These are phyloP conservation scores for Psix sp. DNA, from an alignment of 1,140 invertebrate genomes.

Conservation along the genomic window DNA sequence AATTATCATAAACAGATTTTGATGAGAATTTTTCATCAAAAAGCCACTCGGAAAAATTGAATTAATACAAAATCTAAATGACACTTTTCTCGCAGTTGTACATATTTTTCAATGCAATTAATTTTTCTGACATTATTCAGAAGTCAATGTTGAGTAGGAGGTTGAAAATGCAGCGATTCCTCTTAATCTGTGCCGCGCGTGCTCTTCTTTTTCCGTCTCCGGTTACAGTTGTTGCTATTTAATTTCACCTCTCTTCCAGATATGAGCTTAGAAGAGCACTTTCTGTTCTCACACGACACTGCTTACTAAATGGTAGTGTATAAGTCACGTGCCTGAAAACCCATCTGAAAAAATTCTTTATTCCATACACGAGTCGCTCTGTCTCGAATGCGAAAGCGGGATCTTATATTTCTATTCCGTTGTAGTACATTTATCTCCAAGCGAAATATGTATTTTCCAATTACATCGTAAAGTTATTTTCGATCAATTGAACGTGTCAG, in stretches of 20 bases:
- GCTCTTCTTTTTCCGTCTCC: conserved; percentile 21
- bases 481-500: no score
- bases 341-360: conserved; percentile 47
- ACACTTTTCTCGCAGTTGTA: no score
- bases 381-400: conserved; percentile 28
- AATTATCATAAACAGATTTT: no score
- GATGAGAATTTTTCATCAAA: no score
- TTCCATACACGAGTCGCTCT: conserved; percentile 40
- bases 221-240: conserved; percentile 50
- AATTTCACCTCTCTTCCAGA: conserved; percentile 39
- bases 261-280: conserved; percentile 28
- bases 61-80: no score
- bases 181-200: conserved; percentile 33
- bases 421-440: conserved; percentile 46
- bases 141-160: conserved; percentile 28
- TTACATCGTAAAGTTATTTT: conserved; percentile 31
- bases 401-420: conserved; percentile 43
- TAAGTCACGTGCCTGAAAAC: conserved; percentile 42
- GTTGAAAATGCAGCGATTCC: conserved; percentile 55
- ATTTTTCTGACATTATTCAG: conserved; percentile 48
- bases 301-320: conserved; percentile 42
- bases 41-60: no score
- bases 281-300: conserved; percentile 46
- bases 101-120: conserved; percentile 32
- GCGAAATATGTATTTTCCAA: conserved; percentile 53